Percentiles rank a stretch among this genome's conserved stretches.
These are phyloP conservation scores for Adela reaumurella DNA, from an alignment of 2,888 invertebrate species.

Conservation along the genomic window DNA sequence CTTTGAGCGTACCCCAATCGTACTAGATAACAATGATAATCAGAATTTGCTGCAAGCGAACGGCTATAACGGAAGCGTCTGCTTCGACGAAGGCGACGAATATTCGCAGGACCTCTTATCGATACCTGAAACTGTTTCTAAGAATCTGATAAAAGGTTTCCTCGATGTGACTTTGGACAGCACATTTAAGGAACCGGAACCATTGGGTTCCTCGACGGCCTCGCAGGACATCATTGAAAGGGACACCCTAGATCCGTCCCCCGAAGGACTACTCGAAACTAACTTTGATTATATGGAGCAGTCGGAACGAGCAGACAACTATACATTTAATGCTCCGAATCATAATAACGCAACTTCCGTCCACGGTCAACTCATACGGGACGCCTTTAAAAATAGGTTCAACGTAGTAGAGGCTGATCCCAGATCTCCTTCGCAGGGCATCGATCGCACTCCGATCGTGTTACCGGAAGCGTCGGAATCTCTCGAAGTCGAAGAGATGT, in stretches of 20 bases:
- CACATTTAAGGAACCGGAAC: slow-evolving; percentile 30
- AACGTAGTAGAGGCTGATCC: slow-evolving; percentile 39
- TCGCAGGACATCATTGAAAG: slow-evolving; percentile 37
- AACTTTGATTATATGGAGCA: slow-evolving; percentile 59
- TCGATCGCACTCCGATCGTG: slow-evolving; percentile 48
- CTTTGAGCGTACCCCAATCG: slow-evolving; percentile 58
- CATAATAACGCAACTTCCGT: no score
- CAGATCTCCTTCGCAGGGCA: slow-evolving; percentile 42
- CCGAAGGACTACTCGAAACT: slow-evolving; percentile 53
- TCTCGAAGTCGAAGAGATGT: slow-evolving; percentile 40
- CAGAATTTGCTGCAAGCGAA: background rate
- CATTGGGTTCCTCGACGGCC: slow-evolving; percentile 39
- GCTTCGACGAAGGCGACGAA: background rate
- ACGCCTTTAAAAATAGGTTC: slow-evolving; percentile 12
- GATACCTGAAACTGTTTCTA: slow-evolving; percentile 17
- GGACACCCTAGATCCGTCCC: slow-evolving; percentile 30
- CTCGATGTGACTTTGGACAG: slow-evolving; percentile 34
- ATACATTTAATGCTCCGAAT: no score
- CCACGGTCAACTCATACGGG: no score
- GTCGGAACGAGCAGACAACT: slow-evolving; percentile 10
- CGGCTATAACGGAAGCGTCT: background rate
- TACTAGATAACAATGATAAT: no score
- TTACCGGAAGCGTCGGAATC: slow-evolving; percentile 17
- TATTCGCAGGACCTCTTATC: background rate
- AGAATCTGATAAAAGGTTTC: slow-evolving; percentile 38